Base-by-base conservation (phyloP, 64 coral and sea anemone species). In the Montipora sp. region DNA sequence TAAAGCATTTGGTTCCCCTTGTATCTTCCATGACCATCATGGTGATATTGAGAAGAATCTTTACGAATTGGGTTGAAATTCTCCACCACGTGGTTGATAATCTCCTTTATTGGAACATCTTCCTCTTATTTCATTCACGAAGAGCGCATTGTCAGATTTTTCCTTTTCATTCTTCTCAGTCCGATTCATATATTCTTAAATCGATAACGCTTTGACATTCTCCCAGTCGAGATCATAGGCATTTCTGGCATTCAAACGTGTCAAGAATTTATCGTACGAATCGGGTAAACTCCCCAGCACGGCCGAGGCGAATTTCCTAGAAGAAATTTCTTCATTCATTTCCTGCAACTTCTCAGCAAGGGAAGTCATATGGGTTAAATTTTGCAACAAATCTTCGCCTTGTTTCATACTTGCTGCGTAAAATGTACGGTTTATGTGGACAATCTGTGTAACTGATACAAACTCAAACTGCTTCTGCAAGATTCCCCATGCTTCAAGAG, bases 381-480 rank as follows among this genome's bases (percentile, higher is more conserved):
- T 66, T 45, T 91, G 27, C 78, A 83, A 74, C 20, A 91, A 83
- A 83, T 83, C 78, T 47, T 11, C 79, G 3, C 50, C 80, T 51
- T 83, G 66, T 49, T 81, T 80, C 89, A 91, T 83, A 13, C 77
- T 81, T 16, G 89, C 89, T 48, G 89, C 47, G n/a, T 83, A 91
- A 74, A 91, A 91, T 47, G 71, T 80, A 55, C 78, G 78, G 58
- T 81, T 82, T 19, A 91, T 36, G 49, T 49, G 48, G 47, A 91
- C 78, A 75, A 91, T 74, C 80, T 91, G 79, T 55, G 77, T 91
- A 45, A 91, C 66, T 18, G 89, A 91, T 20, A 91, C 89, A 61
- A 83, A 91, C 23, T 91, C 78, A 10, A 91, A 91, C 18, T 91
- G 89, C 46, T 82, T 63, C 19, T 75, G 89, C 20, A 90, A 80